Conservation (phyloP, 2,888 invertebrate genomes). For the Lithosia quadra region DNA sequence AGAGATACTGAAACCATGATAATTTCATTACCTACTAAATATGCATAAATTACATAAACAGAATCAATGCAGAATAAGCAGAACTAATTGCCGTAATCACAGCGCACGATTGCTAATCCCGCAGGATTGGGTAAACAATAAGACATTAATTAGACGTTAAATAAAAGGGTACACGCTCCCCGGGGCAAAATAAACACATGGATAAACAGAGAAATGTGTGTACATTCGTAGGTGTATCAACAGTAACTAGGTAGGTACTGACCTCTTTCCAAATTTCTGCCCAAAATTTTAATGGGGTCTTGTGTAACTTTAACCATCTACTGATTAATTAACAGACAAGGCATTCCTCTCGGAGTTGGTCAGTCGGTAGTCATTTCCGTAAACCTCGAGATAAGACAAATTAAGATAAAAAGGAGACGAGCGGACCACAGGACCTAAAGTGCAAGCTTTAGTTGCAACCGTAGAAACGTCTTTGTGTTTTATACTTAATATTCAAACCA, state of each 20-base stretch:
- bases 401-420: too few relatives aligned
- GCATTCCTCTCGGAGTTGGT: neutral
- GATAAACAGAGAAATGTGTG: neutral
- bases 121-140: conserved; percentile 19
- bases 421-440: too few relatives aligned
- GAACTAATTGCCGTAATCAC: conserved; percentile 24
- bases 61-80: conserved; percentile 16
- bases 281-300: neutral
- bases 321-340: neutral
- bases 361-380: neutral
- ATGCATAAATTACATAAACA: neutral
- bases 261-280: neutral
- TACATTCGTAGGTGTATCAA: conserved; percentile 7
- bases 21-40: neutral
- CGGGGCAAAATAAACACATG: conserved; percentile 2
- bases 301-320: neutral
- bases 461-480: too few relatives aligned
- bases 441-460: too few relatives aligned
- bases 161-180: conserved; percentile 10
- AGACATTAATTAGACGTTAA: conserved; percentile 25
- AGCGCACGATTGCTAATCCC: conserved; percentile 19
- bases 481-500: too few relatives aligned
- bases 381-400: too few relatives aligned
- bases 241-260: neutral
- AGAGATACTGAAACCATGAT: neutral